Conservation (phyloP, 2,797 vertebrate species). For the Ambastaia sidthimunki region DNA sequence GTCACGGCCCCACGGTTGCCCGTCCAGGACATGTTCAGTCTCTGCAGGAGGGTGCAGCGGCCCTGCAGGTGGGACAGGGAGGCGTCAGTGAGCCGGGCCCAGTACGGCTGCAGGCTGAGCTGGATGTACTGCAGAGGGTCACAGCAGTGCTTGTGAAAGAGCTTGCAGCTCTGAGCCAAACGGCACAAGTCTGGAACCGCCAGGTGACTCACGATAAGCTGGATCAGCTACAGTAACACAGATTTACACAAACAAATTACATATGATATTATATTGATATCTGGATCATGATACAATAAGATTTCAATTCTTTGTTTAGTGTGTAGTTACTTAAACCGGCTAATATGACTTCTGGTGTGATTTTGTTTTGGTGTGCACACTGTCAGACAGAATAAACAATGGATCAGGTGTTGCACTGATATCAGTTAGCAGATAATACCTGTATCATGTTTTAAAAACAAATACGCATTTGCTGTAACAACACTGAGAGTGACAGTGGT, state of each 20-base stretch:
- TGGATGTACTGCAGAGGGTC: slow-evolving; percentile 97
- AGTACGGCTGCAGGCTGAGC: slow-evolving; percentile 97
- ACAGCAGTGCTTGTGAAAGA: slow-evolving; percentile 94
- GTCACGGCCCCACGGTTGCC: slow-evolving; percentile 94
- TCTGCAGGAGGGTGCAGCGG: slow-evolving; percentile 93
- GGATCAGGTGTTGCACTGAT: slow-evolving; percentile 59
- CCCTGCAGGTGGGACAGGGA: slow-evolving; percentile 91
- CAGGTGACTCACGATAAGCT: slow-evolving; percentile 96
- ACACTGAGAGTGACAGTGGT: slow-evolving; percentile 71
- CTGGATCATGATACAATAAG: background rate
- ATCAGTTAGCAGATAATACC: slow-evolving; percentile 78
- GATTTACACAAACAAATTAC: background rate
- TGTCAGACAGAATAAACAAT: slow-evolving; percentile 51
- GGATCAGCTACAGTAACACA: slow-evolving; percentile 85
- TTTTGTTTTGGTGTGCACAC: slow-evolving; percentile 44
- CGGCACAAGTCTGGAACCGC: slow-evolving; percentile 94
- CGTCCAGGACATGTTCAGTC: slow-evolving; percentile 98
- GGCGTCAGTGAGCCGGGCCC: slow-evolving; percentile 89
- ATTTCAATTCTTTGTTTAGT: background rate
- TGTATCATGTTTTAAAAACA: slow-evolving; percentile 74
- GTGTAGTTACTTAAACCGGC: background rate
- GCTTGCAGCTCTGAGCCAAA: slow-evolving; percentile 95
- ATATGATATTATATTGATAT: background rate
- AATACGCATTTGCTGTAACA: slow-evolving; percentile 63
- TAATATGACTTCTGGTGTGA: slow-evolving; percentile 23